phyloP scores from a whole-genome alignment of 2,797 vertebrate species.

The Anas flavirostris region DNA sequence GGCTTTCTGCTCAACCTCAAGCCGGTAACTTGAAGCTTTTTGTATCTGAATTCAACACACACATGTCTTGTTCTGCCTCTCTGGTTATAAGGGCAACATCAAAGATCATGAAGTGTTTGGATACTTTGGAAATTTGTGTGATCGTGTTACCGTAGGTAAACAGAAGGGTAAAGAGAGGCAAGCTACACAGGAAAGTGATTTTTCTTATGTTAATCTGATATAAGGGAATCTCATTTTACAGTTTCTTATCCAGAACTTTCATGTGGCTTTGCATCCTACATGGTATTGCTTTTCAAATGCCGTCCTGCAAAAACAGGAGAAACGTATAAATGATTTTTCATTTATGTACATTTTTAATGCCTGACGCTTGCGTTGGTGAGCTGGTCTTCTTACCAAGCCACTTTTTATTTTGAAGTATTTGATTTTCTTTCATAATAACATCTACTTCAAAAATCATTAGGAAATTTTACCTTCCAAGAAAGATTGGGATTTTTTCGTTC shows the following conservation, averaged over 20 bases:
- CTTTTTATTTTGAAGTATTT: background rate
- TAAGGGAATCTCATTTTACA: constrained; percentile 35
- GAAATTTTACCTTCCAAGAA: background rate
- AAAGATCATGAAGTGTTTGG: constrained; percentile 30
- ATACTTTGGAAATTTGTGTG: background rate
- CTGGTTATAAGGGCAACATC: background rate
- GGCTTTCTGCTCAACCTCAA: background rate
- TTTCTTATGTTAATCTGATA: constrained; percentile 44
- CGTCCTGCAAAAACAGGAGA: background rate
- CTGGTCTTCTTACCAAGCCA: background rate
- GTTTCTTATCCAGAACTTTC: constrained; percentile 13
- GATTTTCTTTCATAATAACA: background rate
- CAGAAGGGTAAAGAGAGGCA: background rate
- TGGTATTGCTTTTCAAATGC: background rate
- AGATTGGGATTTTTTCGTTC: background rate
- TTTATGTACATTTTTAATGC: background rate
- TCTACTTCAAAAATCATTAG: background rate
- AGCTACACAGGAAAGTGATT: constrained; percentile 3
- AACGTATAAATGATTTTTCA: background rate
- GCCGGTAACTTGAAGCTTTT: background rate
- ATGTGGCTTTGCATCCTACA: background rate
- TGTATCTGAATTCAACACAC: background rate
- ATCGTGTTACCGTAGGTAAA: constrained; percentile 29
- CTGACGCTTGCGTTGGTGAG: background rate
- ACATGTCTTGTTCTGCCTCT: background rate